Evolutionary conservation across 2,113 vertebrate genomes (phyloP).

Genomic region (Procapra przewalskii): DNA sequence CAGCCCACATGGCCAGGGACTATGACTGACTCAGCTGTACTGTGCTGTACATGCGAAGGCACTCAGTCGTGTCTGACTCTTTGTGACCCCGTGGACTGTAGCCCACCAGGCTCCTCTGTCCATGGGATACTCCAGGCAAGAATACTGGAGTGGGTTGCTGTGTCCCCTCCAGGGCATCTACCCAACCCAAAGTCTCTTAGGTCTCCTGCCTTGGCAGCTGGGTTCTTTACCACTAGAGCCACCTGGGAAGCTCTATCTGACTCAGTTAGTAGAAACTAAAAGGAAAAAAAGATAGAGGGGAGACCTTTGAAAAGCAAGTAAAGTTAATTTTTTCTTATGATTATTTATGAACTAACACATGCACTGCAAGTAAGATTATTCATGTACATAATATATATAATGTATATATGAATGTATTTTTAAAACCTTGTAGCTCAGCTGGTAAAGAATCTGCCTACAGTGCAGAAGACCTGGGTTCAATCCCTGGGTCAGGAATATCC

Average conservation of each 20-base stretch:
- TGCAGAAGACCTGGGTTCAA: background rate
- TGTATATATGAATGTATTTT: too few relatives aligned
- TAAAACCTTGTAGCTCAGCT: background rate
- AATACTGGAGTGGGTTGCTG: background rate
- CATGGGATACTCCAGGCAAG: background rate
- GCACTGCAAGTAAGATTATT: background rate
- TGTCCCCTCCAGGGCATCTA: background rate
- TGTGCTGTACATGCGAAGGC: background rate
- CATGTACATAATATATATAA: background rate
- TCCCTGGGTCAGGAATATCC: background rate
- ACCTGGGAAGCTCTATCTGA: background rate
- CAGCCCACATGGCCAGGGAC: background rate
- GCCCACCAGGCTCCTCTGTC: background rate
- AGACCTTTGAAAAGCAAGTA: background rate
- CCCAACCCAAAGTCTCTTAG: background rate
- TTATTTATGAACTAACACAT: background rate
- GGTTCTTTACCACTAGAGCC: background rate
- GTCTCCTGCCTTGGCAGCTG: background rate
- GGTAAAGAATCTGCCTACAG: background rate
- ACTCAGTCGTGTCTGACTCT: background rate
- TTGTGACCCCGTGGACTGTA: fast-evolving
- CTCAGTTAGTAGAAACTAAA: background rate
- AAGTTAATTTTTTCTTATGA: background rate
- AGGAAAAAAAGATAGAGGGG: background rate
- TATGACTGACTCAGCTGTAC: background rate